Percentiles rank a stretch among this genome's conserved stretches.
These are phyloP conservation scores for Gonioctena quinquepunctata DNA, from an alignment of 1,140 invertebrate species.

Conservation along the genomic window DNA sequence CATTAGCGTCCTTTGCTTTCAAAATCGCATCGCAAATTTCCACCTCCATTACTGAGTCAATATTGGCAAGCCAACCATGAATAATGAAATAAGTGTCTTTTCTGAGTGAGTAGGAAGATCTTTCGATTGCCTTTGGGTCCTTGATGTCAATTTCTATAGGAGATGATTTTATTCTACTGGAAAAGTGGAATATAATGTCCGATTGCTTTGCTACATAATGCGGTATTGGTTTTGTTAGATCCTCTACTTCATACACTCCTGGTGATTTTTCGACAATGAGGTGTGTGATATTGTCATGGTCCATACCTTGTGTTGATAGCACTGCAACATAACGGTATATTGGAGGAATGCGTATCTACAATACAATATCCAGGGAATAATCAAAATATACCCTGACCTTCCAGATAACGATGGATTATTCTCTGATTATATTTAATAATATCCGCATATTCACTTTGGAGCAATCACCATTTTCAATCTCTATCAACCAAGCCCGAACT, in stretches of 20 bases:
- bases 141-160: neutral
- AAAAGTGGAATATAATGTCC: neutral
- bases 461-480: too few relatives aligned
- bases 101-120: neutral
- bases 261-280: neutral
- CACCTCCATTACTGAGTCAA: conserved; percentile 33
- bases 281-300: too few relatives aligned
- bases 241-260: neutral
- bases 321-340: too few relatives aligned
- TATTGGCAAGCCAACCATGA: conserved; percentile 47
- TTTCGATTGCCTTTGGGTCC: neutral
- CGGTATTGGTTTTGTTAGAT: neutral
- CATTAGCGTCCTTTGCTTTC: conserved; percentile 56
- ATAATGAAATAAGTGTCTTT: conserved; percentile 44
- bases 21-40: conserved; percentile 50
- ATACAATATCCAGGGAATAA: too few relatives aligned
- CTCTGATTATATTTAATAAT: too few relatives aligned
- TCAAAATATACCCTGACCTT: too few relatives aligned
- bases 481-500: too few relatives aligned
- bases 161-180: neutral
- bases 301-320: too few relatives aligned
- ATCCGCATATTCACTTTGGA: too few relatives aligned
- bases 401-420: too few relatives aligned
- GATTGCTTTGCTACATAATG: neutral
- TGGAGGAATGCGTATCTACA: too few relatives aligned